phyloP scores from a whole-genome alignment of 2,797 vertebrate genomes.

The Bryconaethiops microstoma region DNA sequence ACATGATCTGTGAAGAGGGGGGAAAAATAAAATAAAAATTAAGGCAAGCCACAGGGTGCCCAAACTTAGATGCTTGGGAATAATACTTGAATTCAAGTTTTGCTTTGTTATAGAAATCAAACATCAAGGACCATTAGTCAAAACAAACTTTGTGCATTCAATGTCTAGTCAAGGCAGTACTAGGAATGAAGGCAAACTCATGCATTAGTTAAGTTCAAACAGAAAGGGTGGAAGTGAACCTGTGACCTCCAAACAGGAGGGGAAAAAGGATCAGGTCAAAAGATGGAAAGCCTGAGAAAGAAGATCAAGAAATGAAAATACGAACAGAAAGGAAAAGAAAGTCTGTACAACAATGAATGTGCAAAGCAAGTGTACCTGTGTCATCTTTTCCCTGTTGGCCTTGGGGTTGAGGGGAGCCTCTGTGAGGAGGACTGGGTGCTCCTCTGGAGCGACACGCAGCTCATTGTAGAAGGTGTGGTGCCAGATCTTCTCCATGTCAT shows the following conservation, averaged over 20 bases:
- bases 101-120: background rate
- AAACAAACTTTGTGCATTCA: background rate
- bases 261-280: conserved; percentile 79
- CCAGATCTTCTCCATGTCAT: conserved; percentile 90
- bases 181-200: background rate
- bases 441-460: conserved; percentile 94
- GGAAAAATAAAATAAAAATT: background rate
- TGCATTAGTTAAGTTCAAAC: conserved; percentile 57
- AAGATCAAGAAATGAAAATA: conserved; percentile 45
- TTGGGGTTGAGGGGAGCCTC: conserved; percentile 93
- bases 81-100: background rate
- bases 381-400: conserved; percentile 93
- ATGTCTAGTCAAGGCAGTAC: background rate
- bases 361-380: conserved; percentile 77
- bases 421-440: conserved; percentile 96
- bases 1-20: conserved; percentile 87
- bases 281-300: conserved; percentile 83
- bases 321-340: conserved; percentile 14
- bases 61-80: too few relatives aligned
- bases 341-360: background rate
- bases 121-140: background rate
- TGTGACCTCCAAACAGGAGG: conserved; percentile 80
- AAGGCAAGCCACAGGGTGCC: background rate
- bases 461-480: conserved; percentile 97
- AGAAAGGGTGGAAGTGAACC: conserved; percentile 78